These are phyloP conservation scores for Mus musculus DNA, from an alignment of 2,113 vertebrate species.

Conservation along the genomic window DNA sequence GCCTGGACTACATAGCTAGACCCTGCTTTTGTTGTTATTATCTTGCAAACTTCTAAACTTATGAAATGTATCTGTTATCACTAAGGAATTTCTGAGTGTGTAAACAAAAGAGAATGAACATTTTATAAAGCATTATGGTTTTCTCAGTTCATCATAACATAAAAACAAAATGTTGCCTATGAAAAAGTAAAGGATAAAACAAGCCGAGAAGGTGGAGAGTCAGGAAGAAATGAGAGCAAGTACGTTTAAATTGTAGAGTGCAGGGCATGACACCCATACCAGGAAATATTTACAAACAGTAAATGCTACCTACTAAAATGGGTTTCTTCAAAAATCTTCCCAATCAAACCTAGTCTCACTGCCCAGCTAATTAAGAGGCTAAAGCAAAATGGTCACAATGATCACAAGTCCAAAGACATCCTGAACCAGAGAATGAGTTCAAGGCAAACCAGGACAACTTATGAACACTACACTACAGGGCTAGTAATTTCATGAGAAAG, in stretches of 20 bases:
- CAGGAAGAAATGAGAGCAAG: constrained; percentile 37
- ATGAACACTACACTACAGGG: not conserved
- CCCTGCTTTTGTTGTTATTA: not conserved
- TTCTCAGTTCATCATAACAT: not conserved
- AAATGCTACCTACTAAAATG: constrained; percentile 49
- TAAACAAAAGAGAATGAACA: not conserved
- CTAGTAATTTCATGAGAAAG: not conserved
- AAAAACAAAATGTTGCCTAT: not conserved
- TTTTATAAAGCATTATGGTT: constrained; percentile 10
- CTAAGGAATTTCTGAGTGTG: not conserved
- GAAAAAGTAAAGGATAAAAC: constrained; percentile 38
- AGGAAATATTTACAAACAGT: constrained; percentile 50
- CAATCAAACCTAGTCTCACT: not conserved
- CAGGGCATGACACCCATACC: constrained; percentile 19
- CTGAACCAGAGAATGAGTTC: not conserved
- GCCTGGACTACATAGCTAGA: not conserved
- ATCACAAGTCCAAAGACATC: not conserved
- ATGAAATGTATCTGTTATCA: not conserved
- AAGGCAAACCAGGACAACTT: not conserved
- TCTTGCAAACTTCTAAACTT: constrained; percentile 3
- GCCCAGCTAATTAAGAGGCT: not conserved
- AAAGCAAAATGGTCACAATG: not conserved
- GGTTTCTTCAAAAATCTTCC: constrained; percentile 5
- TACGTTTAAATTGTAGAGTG: not conserved
- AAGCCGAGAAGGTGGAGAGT: not conserved